These are phyloP conservation scores for Bothrops jararaca DNA, from an alignment of 2,113 vertebrate species.

Conservation along the genomic window DNA sequence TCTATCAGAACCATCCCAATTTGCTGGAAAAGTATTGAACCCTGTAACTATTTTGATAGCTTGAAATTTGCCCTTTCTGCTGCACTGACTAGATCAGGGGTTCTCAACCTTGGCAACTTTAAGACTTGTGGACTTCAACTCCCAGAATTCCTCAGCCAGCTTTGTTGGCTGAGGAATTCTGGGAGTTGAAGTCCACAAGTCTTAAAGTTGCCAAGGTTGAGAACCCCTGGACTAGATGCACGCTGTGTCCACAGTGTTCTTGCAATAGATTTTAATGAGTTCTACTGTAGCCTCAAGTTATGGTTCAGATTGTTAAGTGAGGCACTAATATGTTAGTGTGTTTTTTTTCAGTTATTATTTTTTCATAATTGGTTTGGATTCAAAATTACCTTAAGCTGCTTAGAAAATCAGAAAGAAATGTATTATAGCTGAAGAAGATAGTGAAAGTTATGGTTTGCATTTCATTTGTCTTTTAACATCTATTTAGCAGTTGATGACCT, in stretches of 20 bases:
- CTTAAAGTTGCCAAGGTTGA: too few species aligned
- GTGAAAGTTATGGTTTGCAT: background rate
- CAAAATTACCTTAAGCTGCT: background rate
- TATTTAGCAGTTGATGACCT: background rate
- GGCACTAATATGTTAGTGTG: background rate
- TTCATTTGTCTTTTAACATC: background rate
- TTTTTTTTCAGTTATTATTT: background rate
- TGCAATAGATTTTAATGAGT: background rate
- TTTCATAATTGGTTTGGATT: constrained; percentile 7
- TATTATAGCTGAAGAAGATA: background rate
- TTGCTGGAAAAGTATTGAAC: constrained; percentile 36
- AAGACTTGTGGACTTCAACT: too few species aligned
- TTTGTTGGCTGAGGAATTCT: too few species aligned
- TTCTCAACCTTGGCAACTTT: too few species aligned
- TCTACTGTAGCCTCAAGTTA: background rate
- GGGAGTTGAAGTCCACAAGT: too few species aligned
- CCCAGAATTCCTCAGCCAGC: too few species aligned
- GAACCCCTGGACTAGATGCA: background rate
- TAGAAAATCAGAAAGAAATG: constrained; percentile 7
- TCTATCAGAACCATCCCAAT: background rate
- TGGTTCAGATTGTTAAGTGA: background rate
- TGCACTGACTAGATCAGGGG: background rate
- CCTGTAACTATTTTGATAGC: background rate
- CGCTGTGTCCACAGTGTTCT: background rate
- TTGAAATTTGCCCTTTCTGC: background rate